These are phyloP conservation scores for Macrosoma leucophasiata DNA, from an alignment of 2,888 invertebrate genomes.

Conservation along the genomic window DNA sequence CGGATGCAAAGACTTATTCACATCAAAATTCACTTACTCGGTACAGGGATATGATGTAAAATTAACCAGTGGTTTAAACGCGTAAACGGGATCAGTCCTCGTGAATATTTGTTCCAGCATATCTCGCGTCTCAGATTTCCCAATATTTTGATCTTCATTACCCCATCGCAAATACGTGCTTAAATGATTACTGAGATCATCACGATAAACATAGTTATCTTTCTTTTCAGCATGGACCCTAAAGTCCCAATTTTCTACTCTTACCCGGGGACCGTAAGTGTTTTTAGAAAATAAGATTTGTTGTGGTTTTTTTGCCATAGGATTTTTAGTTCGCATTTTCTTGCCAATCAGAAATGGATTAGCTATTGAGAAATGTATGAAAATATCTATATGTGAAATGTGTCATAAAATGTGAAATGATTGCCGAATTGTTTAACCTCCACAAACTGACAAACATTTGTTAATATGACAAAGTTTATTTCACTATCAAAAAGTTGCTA, in stretches of 20 bases:
- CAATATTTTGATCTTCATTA: conserved; percentile 46
- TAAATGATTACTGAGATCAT: conserved; percentile 56
- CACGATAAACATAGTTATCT: conserved; percentile 68
- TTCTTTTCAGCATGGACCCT: conserved; percentile 54
- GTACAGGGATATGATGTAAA: conserved; percentile 68
- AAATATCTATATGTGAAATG: no score
- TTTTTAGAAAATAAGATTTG: conserved; percentile 67
- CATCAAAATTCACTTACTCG: conserved; percentile 51
- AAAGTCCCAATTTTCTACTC: conserved; percentile 66
- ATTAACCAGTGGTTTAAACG: conserved; percentile 62
- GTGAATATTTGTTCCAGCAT: conserved; percentile 63
- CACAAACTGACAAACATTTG: no score
- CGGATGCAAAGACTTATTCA: no score
- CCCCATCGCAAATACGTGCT: conserved; percentile 69
- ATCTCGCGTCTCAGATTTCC: conserved; percentile 59
- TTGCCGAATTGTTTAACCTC: no score
- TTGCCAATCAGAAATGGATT: no score
- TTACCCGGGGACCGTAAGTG: conserved; percentile 49
- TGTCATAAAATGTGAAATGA: no score
- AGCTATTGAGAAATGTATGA: no score
- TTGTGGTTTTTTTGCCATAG: conserved; percentile 58
- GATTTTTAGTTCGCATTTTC: conserved; percentile 49
- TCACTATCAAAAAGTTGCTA: no score
- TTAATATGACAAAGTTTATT: no score
- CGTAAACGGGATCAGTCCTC: conserved; percentile 56